Conservation (phyloP, 1,140 invertebrate species). For the Mylabris phalerata region DNA sequence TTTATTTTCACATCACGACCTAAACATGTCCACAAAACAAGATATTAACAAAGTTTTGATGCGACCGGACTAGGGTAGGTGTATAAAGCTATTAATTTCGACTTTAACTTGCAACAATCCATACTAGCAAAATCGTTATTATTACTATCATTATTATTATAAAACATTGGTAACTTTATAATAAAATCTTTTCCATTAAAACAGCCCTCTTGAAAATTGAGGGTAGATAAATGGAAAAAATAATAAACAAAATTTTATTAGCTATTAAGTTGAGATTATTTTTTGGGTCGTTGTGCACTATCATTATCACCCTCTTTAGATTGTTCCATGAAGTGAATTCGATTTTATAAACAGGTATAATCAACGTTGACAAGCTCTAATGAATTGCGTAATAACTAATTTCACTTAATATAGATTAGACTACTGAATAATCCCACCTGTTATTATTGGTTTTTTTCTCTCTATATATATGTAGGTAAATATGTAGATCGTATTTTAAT, state of each 20-base stretch:
- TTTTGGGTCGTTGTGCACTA: too few species aligned
- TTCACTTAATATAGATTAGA: slow-evolving; percentile 14
- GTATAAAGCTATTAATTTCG: slow-evolving; percentile 16
- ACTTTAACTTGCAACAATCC: not conserved
- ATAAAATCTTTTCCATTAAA: too few species aligned
- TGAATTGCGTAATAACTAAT: slow-evolving; percentile 12
- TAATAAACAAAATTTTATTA: too few species aligned
- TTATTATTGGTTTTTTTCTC: slow-evolving; percentile 2
- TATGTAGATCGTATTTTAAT: slow-evolving; percentile 9
- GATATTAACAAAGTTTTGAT: slow-evolving; percentile 19
- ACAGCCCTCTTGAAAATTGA: too few species aligned
- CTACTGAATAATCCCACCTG: slow-evolving; percentile 15
- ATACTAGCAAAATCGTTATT: too few species aligned
- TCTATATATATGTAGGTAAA: not conserved
- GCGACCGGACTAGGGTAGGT: slow-evolving; percentile 13
- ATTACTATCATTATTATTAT: too few species aligned
- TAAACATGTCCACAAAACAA: slow-evolving; percentile 13
- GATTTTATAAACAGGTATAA: slow-evolving; percentile 8
- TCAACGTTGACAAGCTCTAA: slow-evolving; percentile 5
- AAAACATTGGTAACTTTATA: too few species aligned
- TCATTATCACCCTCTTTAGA: slow-evolving; percentile 1
- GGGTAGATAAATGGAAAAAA: too few species aligned
- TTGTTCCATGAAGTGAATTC: slow-evolving; percentile 13
- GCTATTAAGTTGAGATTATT: too few species aligned
- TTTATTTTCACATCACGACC: slow-evolving; percentile 17